Conservation (phyloP, 2,113 vertebrate genomes). For the Osmerus mordax region DNA sequence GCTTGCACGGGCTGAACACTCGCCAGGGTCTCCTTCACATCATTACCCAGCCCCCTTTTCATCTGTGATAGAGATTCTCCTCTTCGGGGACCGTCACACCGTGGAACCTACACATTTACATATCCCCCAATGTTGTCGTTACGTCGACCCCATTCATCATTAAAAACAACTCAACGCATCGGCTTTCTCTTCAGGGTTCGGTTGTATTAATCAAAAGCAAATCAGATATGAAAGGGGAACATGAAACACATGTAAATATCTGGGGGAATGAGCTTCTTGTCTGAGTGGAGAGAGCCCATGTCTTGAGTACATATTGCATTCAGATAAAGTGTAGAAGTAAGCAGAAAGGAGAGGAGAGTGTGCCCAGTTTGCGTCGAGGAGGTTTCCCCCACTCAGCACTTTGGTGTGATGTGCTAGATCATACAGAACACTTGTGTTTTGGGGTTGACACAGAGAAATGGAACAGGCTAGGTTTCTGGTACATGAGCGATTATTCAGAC, state of each 20-base stretch:
- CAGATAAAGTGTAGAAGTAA: slow-evolving; percentile 58
- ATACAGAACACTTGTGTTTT: slow-evolving; percentile 33
- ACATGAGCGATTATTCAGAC: no score
- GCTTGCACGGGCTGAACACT: slow-evolving; percentile 24
- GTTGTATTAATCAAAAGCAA: slow-evolving; percentile 61
- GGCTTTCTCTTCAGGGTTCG: slow-evolving; percentile 28
- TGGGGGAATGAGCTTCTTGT: slow-evolving; percentile 31
- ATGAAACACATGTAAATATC: slow-evolving; percentile 29
- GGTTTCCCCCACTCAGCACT: slow-evolving; percentile 58
- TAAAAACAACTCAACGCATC: slow-evolving; percentile 59
- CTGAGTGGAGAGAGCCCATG: slow-evolving; percentile 35
- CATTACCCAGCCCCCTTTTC: slow-evolving; percentile 31
- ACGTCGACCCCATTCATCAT: slow-evolving; percentile 65
- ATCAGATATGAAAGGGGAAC: slow-evolving; percentile 50
- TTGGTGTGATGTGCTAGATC: slow-evolving; percentile 48
- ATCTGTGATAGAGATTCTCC: slow-evolving; percentile 48
- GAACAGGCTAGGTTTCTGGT: slow-evolving; percentile 17
- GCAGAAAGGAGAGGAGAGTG: slow-evolving; percentile 52
- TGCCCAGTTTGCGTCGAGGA: slow-evolving; percentile 36
- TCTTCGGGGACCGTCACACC: slow-evolving; percentile 44
- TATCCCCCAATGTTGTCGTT: slow-evolving; percentile 65
- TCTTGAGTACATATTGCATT: slow-evolving; percentile 61
- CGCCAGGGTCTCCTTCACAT: not conserved
- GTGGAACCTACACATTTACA: slow-evolving; percentile 60
- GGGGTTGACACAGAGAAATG: slow-evolving; percentile 24